Evolutionary conservation across 2,888 invertebrate species (phyloP), one percentile per base, ranked within the genome.

Genomic region (Trachelus stipa): DNA sequence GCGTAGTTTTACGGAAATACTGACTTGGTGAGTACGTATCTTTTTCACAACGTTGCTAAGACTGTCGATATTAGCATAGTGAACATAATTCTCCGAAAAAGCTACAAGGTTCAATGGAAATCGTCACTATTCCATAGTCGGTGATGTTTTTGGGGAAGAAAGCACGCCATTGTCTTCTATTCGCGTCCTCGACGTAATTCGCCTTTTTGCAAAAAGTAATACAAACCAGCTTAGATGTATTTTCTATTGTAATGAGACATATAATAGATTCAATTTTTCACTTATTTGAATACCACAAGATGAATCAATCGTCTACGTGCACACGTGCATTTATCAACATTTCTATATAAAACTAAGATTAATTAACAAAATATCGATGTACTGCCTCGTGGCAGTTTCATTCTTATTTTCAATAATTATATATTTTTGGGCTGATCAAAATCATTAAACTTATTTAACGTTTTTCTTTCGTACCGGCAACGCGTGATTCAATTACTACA

Each of bases 11-110:
- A 87, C 85, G 80, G 82, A 83, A 83, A 85, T 83, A 87, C 82
- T 85, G 88, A 89, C 86, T 88, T 86, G 89, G 88, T 89, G 80
- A 89, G 88, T 89, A 78, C 56, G 40, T 56, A 56, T 56, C 40
- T 56, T 56, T 56, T 23, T 56, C 40, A 56, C 40, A 56, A 56
- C 9, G 6, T 23, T 56, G 40, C 23, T 56, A 56, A 56, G 40
- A 56, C 40, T 23, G 9, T 56, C 40, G 40, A 56, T 56, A 56
- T 23, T 56, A 56, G 40, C 23, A 23, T 56, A 56, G 40, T 56
- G 40, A 73, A 76, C 68, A 23, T 71, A 75, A 40, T 74, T 76
- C 34, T 76, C n/a, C 1, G 75, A 12, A 76, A 68, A 37, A 73
- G 37, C 34, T 71, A 12, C 2, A 34, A 69, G 69, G 78, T 68